These are phyloP conservation scores for Amphibalanus amphitrite DNA, from an alignment of 1,140 invertebrate genomes.

Conservation along the genomic window DNA sequence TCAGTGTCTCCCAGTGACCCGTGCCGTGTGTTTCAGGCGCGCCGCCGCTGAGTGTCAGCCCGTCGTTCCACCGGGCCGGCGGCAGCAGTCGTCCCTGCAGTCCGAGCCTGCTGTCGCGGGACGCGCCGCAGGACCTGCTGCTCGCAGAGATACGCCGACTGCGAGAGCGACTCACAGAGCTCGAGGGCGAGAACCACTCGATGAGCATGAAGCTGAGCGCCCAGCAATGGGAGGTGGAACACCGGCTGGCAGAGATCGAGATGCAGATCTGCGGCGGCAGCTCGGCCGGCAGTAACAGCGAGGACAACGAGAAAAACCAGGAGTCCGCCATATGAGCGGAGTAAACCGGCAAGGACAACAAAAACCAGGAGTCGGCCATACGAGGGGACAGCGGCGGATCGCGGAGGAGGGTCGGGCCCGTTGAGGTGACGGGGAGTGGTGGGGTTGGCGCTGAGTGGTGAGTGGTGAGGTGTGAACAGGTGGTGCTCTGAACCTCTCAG, in stretches of 20 bases:
- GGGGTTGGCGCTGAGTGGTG: no score
- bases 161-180: slow-evolving; percentile 63
- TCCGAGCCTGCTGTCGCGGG: slow-evolving; percentile 14
- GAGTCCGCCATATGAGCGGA: slow-evolving; percentile 28
- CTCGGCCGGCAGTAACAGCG: slow-evolving; percentile 16
- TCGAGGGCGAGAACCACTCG: slow-evolving; percentile 82
- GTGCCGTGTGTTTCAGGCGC: no score
- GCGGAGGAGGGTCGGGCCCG: no score
- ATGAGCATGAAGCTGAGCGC: slow-evolving; percentile 82
- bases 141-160: slow-evolving; percentile 80
- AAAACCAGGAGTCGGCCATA: no score
- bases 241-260: slow-evolving; percentile 85
- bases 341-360: no score
- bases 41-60: slow-evolving; percentile 6
- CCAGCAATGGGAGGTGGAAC: slow-evolving; percentile 89
- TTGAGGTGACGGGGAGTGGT: no score
- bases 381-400: no score
- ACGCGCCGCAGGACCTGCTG: slow-evolving; percentile 47
- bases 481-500: no score
- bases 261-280: slow-evolving; percentile 78
- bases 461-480: no score
- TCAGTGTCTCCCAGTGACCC: no score
- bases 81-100: slow-evolving; percentile 15
- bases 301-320: slow-evolving; percentile 27
- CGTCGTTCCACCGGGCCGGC: slow-evolving; percentile 16